Evolutionary conservation across 2,797 vertebrate genomes (phyloP), one percentile per base, ranked within the genome.

Genomic region (Sebastes vulpes): DNA sequence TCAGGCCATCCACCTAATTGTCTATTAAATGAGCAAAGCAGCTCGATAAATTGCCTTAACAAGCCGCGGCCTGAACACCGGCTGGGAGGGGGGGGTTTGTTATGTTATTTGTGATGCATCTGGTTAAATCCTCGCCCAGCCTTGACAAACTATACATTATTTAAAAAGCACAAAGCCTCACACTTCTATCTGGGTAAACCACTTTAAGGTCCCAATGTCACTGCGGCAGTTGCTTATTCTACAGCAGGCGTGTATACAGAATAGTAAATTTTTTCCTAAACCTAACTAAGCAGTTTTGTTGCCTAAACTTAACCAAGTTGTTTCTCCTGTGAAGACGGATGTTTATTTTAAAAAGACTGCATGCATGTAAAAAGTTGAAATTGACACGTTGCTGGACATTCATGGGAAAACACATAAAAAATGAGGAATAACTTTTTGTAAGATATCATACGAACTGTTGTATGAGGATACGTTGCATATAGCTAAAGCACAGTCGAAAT

Each of bases 11-110:
- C 23, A 52, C 9, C 59, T 85, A 89, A 87, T 67, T 88, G 59
- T 71, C 57, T 68, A 65, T 85, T 31, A 82, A 79, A 75, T 70
- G 57, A 75, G 28, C 68, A 79, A 81, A 82, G 35, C 60, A 46
- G 42, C 16, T 20, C 35, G 50, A 73, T 79, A 25, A 72, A 75
- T 18, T 35, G 9, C 11, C 65, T 72, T 57, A 67, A 58, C 46
- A 81, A 52, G 58, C 42, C 32, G 42, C 1, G 5, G 28, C 20
- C 5, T 69, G 11, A 38, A 38, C 16, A n/a, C 3, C 0, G 60
- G 21, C 9, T 6, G 11, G 3, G 25, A 23, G 32, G 25, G 2
- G 29, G 2, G 3, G 56, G 11, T 18, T 54, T 23, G 31, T 54
- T n/a, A 52, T 5, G 23, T 21, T 63, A 75, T 61, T 38, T 42